phyloP scores from a whole-genome alignment of 2,797 vertebrate species.

The Nannoperca obscura region DNA sequence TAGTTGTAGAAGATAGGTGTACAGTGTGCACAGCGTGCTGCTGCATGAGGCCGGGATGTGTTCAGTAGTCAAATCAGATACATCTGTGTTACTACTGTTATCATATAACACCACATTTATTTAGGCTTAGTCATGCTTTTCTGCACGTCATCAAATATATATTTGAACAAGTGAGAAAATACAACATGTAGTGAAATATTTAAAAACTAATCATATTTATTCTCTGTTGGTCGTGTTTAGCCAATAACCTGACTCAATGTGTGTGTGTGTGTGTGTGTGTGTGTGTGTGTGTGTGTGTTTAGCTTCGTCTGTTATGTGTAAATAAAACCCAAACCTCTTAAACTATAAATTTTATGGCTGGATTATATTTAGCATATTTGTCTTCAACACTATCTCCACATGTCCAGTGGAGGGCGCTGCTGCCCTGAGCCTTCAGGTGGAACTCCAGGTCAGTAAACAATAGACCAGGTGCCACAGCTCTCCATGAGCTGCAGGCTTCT shows the following conservation, averaged over 20 bases:
- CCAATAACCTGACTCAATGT: not conserved
- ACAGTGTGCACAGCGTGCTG: not conserved
- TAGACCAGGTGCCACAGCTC: conserved; percentile 31
- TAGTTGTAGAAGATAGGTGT: no score
- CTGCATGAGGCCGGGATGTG: not conserved
- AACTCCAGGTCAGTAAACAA: not conserved
- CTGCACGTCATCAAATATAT: not conserved
- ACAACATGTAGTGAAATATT: not conserved
- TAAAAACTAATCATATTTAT: not conserved
- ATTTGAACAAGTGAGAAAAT: not conserved
- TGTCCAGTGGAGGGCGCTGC: conserved; percentile 71
- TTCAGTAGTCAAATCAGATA: not conserved
- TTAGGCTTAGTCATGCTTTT: not conserved
- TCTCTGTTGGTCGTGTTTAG: not conserved
- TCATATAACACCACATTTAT: not conserved
- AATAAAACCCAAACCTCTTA: conserved; percentile 23
- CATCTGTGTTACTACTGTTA: not conserved
- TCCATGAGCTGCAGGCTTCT: not conserved
- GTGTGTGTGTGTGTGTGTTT: not conserved
- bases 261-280: not conserved
- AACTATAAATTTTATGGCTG: not conserved
- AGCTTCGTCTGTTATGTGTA: conserved; percentile 20
- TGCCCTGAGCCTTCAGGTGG: conserved; percentile 25
- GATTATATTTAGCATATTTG: not conserved
- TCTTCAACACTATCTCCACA: conserved; percentile 6